A percentile compares a stretch with the other conserved stretches of the same genome.
Evolutionary conservation across 2,888 invertebrate genomes (phyloP).

Genomic region (Acronicta leporina): DNA sequence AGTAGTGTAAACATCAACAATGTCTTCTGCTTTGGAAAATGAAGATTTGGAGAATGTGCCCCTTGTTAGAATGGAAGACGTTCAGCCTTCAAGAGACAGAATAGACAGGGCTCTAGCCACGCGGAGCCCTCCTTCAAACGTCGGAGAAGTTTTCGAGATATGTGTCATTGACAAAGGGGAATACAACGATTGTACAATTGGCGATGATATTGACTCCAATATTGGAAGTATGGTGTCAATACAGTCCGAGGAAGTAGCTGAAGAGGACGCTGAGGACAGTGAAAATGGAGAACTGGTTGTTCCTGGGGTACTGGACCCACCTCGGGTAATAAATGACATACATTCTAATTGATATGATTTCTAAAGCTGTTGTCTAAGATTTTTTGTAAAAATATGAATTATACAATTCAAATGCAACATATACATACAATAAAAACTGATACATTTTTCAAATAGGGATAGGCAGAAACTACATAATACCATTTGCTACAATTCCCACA

Average conservation of each 20-base stretch:
- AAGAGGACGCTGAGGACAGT: constrained; percentile 56
- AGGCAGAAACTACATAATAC: too few species aligned
- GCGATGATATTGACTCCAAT: constrained; percentile 76
- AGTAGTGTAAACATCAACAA: constrained; percentile 51
- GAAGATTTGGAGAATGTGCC: constrained; percentile 81
- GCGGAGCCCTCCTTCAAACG: constrained; percentile 28
- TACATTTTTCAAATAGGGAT: too few species aligned
- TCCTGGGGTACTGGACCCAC: constrained; percentile 54
- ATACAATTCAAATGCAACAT: too few species aligned
- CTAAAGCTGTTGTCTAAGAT: too few species aligned
- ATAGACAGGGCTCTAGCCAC: constrained; percentile 60
- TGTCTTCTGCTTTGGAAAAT: constrained; percentile 76
- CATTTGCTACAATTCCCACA: too few species aligned
- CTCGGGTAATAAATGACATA: constrained; percentile 16
- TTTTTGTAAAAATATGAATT: too few species aligned
- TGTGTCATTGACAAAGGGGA: constrained; percentile 65
- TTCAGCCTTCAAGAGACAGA: constrained; percentile 74
- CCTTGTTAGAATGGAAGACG: constrained; percentile 81
- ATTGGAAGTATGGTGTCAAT: constrained; percentile 80
- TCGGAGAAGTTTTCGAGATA: constrained; percentile 64
- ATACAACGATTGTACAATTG: constrained; percentile 67
- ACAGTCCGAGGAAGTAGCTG: constrained; percentile 69
- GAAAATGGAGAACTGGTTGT: constrained; percentile 66
- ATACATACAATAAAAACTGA: too few species aligned
- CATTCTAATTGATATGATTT: too few species aligned